Percentiles rank a stretch among this genome's conserved stretches.
phyloP scores from a whole-genome alignment of 1,140 invertebrate species.

The Zaprionus tsacasi region DNA sequence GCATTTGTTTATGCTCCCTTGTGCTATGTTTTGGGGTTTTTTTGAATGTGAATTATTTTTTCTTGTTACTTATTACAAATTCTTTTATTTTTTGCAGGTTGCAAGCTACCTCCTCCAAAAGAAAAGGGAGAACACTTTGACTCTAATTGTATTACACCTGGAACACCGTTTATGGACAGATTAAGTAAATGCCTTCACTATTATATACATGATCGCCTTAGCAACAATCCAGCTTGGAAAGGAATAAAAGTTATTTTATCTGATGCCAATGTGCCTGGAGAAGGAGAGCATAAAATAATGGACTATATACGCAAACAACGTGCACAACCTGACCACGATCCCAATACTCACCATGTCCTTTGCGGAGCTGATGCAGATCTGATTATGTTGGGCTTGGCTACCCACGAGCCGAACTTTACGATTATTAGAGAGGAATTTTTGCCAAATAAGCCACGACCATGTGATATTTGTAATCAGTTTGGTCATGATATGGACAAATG shows the following conservation, averaged over 20 bases:
- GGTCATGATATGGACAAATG: conserved; percentile 99
- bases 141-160: conserved; percentile 99
- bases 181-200: conserved; percentile 97
- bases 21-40: neutral
- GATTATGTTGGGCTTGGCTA: conserved; percentile 99
- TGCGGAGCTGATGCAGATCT: conserved; percentile 99
- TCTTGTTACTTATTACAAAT: neutral
- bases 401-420: conserved; percentile 99
- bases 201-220: conserved; percentile 97
- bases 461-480: conserved; percentile 97
- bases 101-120: conserved; percentile 94
- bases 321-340: conserved; percentile 97
- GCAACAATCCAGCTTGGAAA: conserved; percentile 98
- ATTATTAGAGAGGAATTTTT: conserved; percentile 99
- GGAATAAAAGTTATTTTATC: conserved; percentile 98
- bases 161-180: conserved; percentile 98
- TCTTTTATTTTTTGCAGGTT: conserved; percentile 60
- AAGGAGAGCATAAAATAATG: conserved; percentile 99
- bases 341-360: conserved; percentile 98
- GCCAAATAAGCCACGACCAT: conserved; percentile 97
- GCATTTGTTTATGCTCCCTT: neutral
- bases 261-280: conserved; percentile 99
- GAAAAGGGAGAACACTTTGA: conserved; percentile 97
- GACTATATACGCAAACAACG: conserved; percentile 98
- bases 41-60: neutral